phyloP scores from a whole-genome alignment of 2,888 invertebrate genomes.

The Boloria euphrosyne region DNA sequence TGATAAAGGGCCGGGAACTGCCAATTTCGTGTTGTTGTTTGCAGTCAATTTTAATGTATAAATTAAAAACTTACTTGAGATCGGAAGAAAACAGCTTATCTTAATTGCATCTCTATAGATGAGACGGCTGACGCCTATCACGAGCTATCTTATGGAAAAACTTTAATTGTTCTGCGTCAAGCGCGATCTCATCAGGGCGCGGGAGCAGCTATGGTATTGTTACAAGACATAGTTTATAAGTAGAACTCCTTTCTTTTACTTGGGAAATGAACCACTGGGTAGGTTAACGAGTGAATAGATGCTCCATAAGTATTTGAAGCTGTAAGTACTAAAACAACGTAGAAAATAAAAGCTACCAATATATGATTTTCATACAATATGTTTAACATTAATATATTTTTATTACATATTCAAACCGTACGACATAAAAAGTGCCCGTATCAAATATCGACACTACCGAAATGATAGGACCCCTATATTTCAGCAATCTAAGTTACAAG shows the following conservation, averaged over 20 bases:
- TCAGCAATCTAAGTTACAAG: conserved; percentile 46
- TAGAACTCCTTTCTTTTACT: conserved; percentile 67
- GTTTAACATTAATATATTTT: too few relatives aligned
- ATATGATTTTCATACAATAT: conserved; percentile 40
- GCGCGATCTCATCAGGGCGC: conserved; percentile 46
- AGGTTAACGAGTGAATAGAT: conserved; percentile 19
- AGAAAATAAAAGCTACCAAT: conserved; percentile 20
- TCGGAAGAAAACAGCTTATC: conserved; percentile 38
- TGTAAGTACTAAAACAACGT: conserved; percentile 14
- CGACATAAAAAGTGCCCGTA: conserved; percentile 56
- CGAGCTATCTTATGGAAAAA: conserved; percentile 43
- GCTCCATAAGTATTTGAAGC: not conserved
- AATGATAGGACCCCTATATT: conserved; percentile 69
- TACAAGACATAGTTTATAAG: conserved; percentile 55
- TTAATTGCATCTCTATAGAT: conserved; percentile 44
- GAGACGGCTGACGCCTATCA: conserved; percentile 20
- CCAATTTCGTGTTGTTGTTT: not conserved
- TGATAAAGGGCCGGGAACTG: not conserved
- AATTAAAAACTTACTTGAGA: conserved; percentile 2
- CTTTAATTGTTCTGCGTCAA: conserved; percentile 44
- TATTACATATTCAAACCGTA: not conserved
- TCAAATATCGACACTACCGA: conserved; percentile 51
- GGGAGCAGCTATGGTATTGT: conserved; percentile 58
- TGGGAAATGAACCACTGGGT: conserved; percentile 63
- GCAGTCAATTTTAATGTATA: not conserved